Percentiles rank a stretch among this genome's conserved stretches.
These are phyloP conservation scores for Moxostoma hubbsi DNA, from an alignment of 2,797 vertebrate genomes.

Conservation along the genomic window DNA sequence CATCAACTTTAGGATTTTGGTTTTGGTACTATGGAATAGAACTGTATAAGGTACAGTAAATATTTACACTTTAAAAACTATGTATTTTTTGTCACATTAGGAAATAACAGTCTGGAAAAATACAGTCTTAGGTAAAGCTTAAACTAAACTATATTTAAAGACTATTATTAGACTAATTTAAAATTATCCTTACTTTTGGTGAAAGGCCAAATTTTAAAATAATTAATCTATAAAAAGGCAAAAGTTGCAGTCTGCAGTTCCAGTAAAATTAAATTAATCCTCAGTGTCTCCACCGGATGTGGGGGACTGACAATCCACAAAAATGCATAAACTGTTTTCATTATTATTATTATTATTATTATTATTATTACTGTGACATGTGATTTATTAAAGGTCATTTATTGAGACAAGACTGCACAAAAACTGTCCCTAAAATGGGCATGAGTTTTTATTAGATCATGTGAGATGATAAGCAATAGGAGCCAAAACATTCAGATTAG, in stretches of 20 bases:
- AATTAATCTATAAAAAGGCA: not conserved
- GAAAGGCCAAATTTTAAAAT: not conserved
- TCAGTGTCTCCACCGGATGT: not conserved
- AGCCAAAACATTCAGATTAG: constrained; percentile 16
- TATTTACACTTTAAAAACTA: too few species aligned
- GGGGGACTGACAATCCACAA: not conserved
- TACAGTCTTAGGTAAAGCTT: not conserved
- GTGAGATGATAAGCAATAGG: not conserved
- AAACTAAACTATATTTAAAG: not conserved
- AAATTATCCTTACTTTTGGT: not conserved
- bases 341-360: not conserved
- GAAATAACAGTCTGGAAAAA: not conserved
- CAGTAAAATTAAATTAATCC: not conserved
- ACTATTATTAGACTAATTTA: not conserved
- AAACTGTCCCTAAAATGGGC: not conserved
- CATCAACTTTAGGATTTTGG: not conserved
- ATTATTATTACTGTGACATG: constrained; percentile 6
- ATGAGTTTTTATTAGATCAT: constrained; percentile 12
- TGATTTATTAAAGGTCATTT: constrained; percentile 19
- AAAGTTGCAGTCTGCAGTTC: not conserved
- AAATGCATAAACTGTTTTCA: not conserved
- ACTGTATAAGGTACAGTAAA: not conserved
- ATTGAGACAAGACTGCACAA: constrained; percentile 12
- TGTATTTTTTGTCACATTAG: not conserved
- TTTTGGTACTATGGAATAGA: not conserved